Evolutionary conservation across 92 coral and sea anemone genomes (phyloP).

Genomic region (Heteractis magnifica): DNA sequence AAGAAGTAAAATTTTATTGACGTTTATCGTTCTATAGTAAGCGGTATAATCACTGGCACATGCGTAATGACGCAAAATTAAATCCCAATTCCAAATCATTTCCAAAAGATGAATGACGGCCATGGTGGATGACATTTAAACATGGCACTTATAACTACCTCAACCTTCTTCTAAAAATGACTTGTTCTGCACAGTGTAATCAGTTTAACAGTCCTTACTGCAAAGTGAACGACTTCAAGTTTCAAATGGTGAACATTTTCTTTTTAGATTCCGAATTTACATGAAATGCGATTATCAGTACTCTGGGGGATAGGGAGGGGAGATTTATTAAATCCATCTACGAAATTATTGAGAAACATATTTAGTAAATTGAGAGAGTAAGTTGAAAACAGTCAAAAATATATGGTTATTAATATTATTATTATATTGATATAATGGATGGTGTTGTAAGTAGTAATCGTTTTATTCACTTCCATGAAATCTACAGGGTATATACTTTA

Average conservation of each 20-base stretch:
- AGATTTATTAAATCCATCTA: conserved; percentile 28
- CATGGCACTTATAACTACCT: background rate
- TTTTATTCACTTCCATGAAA: conserved; percentile 29
- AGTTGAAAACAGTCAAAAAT: conserved; percentile 17
- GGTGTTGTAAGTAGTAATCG: background rate
- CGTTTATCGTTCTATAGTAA: no score
- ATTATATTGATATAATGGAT: conserved; percentile 18
- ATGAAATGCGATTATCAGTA: background rate
- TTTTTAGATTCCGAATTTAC: background rate
- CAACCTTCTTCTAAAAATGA: background rate
- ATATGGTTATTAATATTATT: conserved; percentile 28
- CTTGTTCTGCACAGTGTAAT: background rate
- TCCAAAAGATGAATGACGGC: no score
- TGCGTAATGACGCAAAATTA: no score
- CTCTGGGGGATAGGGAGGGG: conserved; percentile 17
- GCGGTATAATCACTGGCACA: no score
- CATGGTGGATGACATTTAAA: no score
- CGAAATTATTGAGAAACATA: conserved; percentile 29
- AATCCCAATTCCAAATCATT: no score
- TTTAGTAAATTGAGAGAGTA: conserved; percentile 18
- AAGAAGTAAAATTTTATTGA: no score
- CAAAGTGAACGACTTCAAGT: background rate
- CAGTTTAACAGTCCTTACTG: background rate
- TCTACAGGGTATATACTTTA: conserved; percentile 1
- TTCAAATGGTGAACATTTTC: background rate